Base-by-base conservation (phyloP, 2,797 vertebrate genomes). In the Gymnopithys bicolor region DNA sequence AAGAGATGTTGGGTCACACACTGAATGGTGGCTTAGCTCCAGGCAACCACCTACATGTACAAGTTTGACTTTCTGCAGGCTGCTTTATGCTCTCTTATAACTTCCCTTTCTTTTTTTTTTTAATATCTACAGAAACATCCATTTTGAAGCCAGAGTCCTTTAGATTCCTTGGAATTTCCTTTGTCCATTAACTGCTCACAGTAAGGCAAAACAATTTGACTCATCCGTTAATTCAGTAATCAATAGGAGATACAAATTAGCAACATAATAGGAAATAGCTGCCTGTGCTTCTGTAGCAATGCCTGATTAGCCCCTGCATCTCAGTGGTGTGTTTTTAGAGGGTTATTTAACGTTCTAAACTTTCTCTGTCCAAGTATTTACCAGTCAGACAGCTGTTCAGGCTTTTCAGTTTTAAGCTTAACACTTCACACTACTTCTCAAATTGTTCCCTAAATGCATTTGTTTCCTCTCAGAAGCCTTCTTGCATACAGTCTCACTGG, bases 31-130 rank as follows among this genome's bases (percentile, higher is more conserved):
- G 82, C 91, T 92, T 92, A 73, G 87, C 69, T 95, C 84, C 94
- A 91, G 69, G 49, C 69, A 86, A 37, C 92, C 94, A 93, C 94
- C 94, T 93, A 91, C 92, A 92, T 82, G 64, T 70, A 28, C 70
- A 93, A 89, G 56, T 71, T 75, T 70, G 78, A 77, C 55, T 81
- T 94, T 92, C 73, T 69, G 75, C 89, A 84, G 89, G 85, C 45
- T 79, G 90, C 46, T 92, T 69, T 84, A 86, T 59, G 7, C 28
- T 53, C 23, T 48, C 15, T 48, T 77, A 7, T 19, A 37, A 7
- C 25, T 33, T 43, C 19, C n/a, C 27, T 41, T 32, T 53, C 10
- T 35, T 30, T 49, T 28, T 60, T 12, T 56, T 24, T 14, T 56
- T 55, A 74, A 41, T 89, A 89, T 63, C 79, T 88, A 59, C 68